Base-by-base conservation (phyloP, 64 coral and sea anemone species). In the Hydrozoanthus tunicans region DNA sequence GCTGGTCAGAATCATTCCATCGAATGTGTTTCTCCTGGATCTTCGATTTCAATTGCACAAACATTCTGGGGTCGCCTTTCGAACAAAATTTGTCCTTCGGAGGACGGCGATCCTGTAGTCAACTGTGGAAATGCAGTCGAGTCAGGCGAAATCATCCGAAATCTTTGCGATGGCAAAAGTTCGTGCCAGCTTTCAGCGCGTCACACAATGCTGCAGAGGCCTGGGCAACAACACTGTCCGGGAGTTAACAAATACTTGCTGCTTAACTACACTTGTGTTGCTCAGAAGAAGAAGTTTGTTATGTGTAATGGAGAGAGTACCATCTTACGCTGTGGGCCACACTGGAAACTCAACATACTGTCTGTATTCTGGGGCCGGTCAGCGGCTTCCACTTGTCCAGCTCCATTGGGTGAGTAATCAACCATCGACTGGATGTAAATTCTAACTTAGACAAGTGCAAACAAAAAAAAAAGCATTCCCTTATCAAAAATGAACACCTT, bases 1-100 rank as follows among this genome's bases (percentile, higher is more conserved):
- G 95, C 92, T 24, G 95, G 95, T 79, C 92, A 97, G 78, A 97
- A 97, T 78, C 93, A 94, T n/a, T 97, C 95, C 59, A 64, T 97
- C 3, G 95, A 97, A 73, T 97, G 95, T 15, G 82, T 97, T n/a
- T 97, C 95, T 27, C 95, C 95, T 3, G 95, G 95, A 17, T 97
- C 95, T 53, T 94, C 80, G n/a, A 97, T 97, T 56, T 90, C 92
- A 56, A 97, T 97, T 23, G 80, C 76, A 62, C 89, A 94, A 64
- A 93, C 95, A 6, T 97, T 97, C 83, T 97, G 95, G 95, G 95
- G 95, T 1, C 89, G 95, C 56, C 89, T 97, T 4, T 78, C 95
- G 27, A 60, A 86, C 61, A 81, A 89, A 43, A 80, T 97, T 12
- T 97, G 95, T 27, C 90, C 95, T 5, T 97, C 95, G 2, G 95